Conservation (phyloP, 1,140 invertebrate genomes). For the Lanistes nyassanus region DNA sequence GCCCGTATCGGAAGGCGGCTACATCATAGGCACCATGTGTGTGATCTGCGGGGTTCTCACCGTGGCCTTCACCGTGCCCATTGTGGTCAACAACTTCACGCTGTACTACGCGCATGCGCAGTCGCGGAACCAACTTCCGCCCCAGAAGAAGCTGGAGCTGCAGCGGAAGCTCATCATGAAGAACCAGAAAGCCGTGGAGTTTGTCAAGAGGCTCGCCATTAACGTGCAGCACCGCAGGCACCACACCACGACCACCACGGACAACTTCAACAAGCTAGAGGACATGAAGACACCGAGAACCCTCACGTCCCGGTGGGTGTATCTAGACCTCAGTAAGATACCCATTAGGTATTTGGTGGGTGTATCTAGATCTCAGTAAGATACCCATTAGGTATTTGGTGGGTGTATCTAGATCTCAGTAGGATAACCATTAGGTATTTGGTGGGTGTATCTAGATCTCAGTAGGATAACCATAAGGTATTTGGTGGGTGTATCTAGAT, state of each 20-base stretch:
- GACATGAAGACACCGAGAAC: conserved; percentile 21
- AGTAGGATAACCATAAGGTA: no score
- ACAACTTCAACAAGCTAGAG: conserved; percentile 24
- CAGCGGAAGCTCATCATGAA: conserved; percentile 54
- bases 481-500: no score
- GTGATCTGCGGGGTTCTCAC: conserved; percentile 95
- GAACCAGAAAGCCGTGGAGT: conserved; percentile 53
- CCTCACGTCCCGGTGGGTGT: conserved; percentile 6
- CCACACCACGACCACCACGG: conserved; percentile 31
- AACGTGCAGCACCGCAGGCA: conserved; percentile 38
- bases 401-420: no score
- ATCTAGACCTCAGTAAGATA: no score
- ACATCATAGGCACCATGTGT: conserved; percentile 96
- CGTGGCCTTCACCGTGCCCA: conserved; percentile 95
- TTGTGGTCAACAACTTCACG: conserved; percentile 98
- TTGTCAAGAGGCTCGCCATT: conserved; percentile 51
- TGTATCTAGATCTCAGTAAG: no score
- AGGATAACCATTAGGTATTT: no score
- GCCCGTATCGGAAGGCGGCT: conserved; percentile 72
- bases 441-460: no score
- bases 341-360: no score
- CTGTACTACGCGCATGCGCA: conserved; percentile 89
- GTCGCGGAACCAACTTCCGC: conserved; percentile 58
- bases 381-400: no score
- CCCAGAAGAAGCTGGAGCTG: conserved; percentile 54